These are phyloP conservation scores for Penaeus japonicus DNA, from an alignment of 1,140 invertebrate genomes.

Conservation along the genomic window DNA sequence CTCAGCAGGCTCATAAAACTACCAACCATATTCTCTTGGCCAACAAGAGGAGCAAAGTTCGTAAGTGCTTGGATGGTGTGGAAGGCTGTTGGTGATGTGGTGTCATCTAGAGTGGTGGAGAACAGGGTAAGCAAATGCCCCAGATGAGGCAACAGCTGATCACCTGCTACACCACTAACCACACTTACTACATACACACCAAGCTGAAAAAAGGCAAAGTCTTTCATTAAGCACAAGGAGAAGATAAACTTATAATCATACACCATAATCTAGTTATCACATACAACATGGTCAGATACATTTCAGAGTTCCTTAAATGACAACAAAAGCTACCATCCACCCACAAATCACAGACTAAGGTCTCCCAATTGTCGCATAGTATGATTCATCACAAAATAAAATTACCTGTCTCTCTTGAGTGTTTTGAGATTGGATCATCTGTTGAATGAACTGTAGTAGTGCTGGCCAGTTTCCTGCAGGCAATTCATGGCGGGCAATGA, in stretches of 20 bases:
- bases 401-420: conserved; percentile 70
- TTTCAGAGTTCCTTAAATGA: neutral
- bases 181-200: conserved; percentile 74
- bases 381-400: neutral
- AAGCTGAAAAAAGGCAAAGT: conserved; percentile 66
- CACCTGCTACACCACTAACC: conserved; percentile 71
- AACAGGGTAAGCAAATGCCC: conserved; percentile 69
- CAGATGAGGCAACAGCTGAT: conserved; percentile 69
- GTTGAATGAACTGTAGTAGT: conserved; percentile 74
- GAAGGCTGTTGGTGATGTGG: conserved; percentile 68
- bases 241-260: no score
- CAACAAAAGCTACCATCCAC: neutral
- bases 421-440: conserved; percentile 69
- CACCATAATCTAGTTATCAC: no score
- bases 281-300: no score
- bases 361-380: neutral
- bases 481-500: conserved; percentile 77
- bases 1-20: conserved; percentile 8
- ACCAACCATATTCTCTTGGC: conserved; percentile 70
- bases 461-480: conserved; percentile 74
- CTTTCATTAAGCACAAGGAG: no score
- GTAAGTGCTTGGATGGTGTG: conserved; percentile 72
- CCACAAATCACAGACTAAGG: neutral
- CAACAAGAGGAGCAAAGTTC: conserved; percentile 70
- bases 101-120: conserved; percentile 67